Evolutionary conservation across 2,113 vertebrate species (phyloP).

Genomic region (Eudyptes chrysolophus): DNA sequence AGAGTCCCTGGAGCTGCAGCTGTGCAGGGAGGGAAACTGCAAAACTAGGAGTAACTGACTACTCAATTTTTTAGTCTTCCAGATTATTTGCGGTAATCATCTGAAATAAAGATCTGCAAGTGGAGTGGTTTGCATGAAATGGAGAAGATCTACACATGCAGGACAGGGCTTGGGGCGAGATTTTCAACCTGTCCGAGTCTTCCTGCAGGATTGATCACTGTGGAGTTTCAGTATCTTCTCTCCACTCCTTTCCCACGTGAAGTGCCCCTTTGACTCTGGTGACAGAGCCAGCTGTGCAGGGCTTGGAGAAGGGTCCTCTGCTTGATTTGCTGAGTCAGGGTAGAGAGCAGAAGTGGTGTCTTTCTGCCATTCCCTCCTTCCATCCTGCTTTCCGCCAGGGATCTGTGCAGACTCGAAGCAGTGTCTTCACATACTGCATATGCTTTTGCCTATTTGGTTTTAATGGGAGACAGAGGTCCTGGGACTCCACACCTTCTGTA

Average conservation of each 20-base stretch:
- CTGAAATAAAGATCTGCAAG: not conserved
- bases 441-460: not conserved
- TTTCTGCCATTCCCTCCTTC: not conserved
- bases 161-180: not conserved
- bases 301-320: not conserved
- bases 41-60: not conserved
- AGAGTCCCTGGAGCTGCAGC: not conserved
- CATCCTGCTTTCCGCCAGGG: not conserved
- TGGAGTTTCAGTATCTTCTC: not conserved
- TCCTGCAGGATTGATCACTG: not conserved
- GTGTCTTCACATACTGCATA: not conserved
- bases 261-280: not conserved
- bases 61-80: not conserved
- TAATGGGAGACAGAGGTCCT: not conserved
- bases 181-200: not conserved
- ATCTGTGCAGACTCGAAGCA: not conserved
- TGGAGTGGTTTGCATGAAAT: not conserved
- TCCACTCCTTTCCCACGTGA: accelerated
- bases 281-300: not conserved
- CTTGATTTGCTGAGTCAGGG: accelerated
- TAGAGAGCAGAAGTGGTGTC: not conserved
- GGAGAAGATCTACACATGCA: not conserved
- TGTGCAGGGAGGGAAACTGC: not conserved
- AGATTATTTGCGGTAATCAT: not conserved
- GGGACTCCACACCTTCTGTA: not conserved